phyloP scores from a whole-genome alignment of 2,797 vertebrate species.

The Tragopan temminckii region DNA sequence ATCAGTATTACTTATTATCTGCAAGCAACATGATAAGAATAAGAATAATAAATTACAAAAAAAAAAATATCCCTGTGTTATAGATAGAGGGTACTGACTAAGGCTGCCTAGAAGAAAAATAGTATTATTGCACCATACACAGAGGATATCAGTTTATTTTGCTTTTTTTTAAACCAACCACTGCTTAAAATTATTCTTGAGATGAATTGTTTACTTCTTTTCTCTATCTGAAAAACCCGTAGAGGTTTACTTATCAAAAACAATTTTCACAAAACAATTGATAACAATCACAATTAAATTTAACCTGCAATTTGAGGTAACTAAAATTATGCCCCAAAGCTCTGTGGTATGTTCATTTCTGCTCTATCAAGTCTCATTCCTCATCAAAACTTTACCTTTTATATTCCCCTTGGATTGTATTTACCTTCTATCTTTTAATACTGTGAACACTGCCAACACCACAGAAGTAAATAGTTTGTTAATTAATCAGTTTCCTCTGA shows the following conservation, averaged over 20 bases:
- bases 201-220: constrained; percentile 39
- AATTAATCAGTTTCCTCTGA: constrained; percentile 34
- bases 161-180: neutral
- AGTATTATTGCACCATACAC: neutral
- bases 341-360: constrained; percentile 39
- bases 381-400: constrained; percentile 54
- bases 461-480: constrained; percentile 51
- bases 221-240: constrained; percentile 8
- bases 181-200: constrained; percentile 23
- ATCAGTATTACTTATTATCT: neutral
- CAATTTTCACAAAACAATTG: neutral
- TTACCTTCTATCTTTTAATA: constrained; percentile 9
- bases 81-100: neutral
- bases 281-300: constrained; percentile 65
- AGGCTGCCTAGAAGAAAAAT: constrained; percentile 18
- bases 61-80: neutral
- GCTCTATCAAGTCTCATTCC: constrained; percentile 50
- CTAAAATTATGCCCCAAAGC: constrained; percentile 51
- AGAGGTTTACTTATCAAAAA: constrained; percentile 30
- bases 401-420: neutral
- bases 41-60: neutral
- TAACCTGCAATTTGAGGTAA: constrained; percentile 45
- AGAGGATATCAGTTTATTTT: neutral
- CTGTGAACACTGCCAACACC: neutral
- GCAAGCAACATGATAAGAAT: neutral